These are phyloP conservation scores for Hoplias malabaricus DNA, from an alignment of 2,113 vertebrate genomes.

Conservation along the genomic window DNA sequence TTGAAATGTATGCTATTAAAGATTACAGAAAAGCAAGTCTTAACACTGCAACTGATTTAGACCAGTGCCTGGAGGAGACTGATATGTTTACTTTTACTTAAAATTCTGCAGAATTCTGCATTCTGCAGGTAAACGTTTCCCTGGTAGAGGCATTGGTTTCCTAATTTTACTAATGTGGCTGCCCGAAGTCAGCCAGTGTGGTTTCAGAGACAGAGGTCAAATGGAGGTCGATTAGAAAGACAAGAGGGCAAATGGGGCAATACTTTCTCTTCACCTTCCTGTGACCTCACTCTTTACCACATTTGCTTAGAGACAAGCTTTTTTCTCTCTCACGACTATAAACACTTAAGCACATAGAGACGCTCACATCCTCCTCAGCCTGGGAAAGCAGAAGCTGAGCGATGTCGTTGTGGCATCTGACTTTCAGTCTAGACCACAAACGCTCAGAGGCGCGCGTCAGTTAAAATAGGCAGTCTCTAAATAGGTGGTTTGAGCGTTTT, in stretches of 20 bases:
- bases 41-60: no score
- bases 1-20: no score
- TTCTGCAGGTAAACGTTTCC: no score
- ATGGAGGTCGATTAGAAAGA: slow-evolving; percentile 34
- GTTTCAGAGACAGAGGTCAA: slow-evolving; percentile 12
- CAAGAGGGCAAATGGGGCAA: slow-evolving; percentile 35
- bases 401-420: slow-evolving; percentile 43
- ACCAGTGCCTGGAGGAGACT: no score
- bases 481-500: background rate
- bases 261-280: slow-evolving; percentile 14
- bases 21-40: no score
- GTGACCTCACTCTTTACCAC: slow-evolving; percentile 33
- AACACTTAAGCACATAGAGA: slow-evolving; percentile 30
- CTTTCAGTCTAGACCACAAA: slow-evolving; percentile 53
- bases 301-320: slow-evolving; percentile 24
- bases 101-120: background rate
- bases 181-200: background rate
- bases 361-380: slow-evolving; percentile 25
- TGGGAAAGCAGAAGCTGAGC: slow-evolving; percentile 54
- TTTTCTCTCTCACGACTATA: slow-evolving; percentile 1
- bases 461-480: slow-evolving; percentile 29
- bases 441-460: slow-evolving; percentile 25
- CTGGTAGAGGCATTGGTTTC: background rate
- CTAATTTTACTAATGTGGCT: background rate
- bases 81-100: no score